Conservation (phyloP, 2,113 vertebrate genomes). For the Limanda limanda region DNA sequence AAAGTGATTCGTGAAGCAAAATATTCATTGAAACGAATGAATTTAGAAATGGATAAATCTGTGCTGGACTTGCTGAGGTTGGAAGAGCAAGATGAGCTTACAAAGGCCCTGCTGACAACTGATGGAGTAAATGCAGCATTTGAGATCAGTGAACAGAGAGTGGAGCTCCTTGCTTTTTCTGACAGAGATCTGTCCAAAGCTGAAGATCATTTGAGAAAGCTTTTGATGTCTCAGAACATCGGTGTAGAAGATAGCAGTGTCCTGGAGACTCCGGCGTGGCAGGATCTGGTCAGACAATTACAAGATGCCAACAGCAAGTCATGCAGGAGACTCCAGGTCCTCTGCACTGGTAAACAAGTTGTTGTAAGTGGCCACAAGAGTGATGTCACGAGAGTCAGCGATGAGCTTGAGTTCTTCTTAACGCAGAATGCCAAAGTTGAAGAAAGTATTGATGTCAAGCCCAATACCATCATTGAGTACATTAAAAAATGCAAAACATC, state of each 20-base stretch:
- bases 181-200: conserved; percentile 75
- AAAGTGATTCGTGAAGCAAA: conserved; percentile 75
- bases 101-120: conserved; percentile 76
- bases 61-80: conserved; percentile 80
- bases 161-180: conserved; percentile 77
- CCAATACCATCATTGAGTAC: conserved; percentile 71
- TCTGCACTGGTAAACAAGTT: conserved; percentile 65
- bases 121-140: conserved; percentile 80
- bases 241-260: conserved; percentile 74
- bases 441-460: conserved; percentile 65
- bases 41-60: conserved; percentile 58
- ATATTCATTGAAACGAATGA: conserved; percentile 61
- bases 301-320: conserved; percentile 50
- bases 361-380: conserved; percentile 80
- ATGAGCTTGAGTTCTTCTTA: conserved; percentile 79
- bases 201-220: conserved; percentile 75
- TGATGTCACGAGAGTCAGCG: conserved; percentile 58
- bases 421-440: conserved; percentile 74
- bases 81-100: conserved; percentile 73
- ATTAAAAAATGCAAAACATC: conserved; percentile 65
- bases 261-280: conserved; percentile 78
- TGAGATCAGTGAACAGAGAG: conserved; percentile 62
- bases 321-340: conserved; percentile 59
- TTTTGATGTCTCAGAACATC: conserved; percentile 72
- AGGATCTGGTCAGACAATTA: conserved; percentile 57